Percentiles rank a stretch among this genome's conserved stretches.
phyloP scores from a whole-genome alignment of 2,113 vertebrate genomes.

The Scalopus aquaticus region DNA sequence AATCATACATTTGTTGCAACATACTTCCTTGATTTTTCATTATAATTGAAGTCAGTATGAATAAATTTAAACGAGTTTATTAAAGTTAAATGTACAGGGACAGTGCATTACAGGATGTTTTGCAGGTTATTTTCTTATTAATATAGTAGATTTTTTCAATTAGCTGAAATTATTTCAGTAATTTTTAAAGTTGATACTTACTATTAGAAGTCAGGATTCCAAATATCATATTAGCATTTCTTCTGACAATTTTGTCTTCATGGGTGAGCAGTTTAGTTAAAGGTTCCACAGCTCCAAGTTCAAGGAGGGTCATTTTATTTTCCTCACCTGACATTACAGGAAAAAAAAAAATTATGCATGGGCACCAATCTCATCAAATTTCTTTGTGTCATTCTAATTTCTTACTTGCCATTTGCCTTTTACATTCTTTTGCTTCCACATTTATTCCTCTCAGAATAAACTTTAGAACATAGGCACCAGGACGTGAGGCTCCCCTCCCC shows the following conservation, averaged over 20 bases:
- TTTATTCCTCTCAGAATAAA: not conserved
- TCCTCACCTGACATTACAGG: slow-evolving; percentile 88
- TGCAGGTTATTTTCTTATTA: too few relatives aligned
- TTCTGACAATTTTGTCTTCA: slow-evolving; percentile 89
- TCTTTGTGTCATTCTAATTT: not conserved
- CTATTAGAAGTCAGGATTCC: slow-evolving; percentile 91
- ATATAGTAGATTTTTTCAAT: too few relatives aligned
- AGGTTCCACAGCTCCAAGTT: slow-evolving; percentile 90
- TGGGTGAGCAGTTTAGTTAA: slow-evolving; percentile 91
- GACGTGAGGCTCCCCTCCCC: not conserved
- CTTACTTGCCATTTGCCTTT: not conserved
- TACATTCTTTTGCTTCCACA: not conserved
- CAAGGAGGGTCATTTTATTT: slow-evolving; percentile 90
- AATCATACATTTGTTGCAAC: not conserved
- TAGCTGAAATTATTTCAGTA: not conserved
- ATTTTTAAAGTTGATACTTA: slow-evolving; percentile 81
- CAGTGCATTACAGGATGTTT: not conserved
- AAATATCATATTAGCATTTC: slow-evolving; percentile 91
- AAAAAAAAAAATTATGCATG: not conserved
- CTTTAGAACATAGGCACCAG: not conserved
- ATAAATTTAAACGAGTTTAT: not conserved
- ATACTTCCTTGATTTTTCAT: not conserved
- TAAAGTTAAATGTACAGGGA: slow-evolving; percentile 12
- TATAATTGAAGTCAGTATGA: not conserved
- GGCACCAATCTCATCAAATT: not conserved